phyloP scores from a whole-genome alignment of 2,888 invertebrate genomes.

The Pandemis heparana region DNA sequence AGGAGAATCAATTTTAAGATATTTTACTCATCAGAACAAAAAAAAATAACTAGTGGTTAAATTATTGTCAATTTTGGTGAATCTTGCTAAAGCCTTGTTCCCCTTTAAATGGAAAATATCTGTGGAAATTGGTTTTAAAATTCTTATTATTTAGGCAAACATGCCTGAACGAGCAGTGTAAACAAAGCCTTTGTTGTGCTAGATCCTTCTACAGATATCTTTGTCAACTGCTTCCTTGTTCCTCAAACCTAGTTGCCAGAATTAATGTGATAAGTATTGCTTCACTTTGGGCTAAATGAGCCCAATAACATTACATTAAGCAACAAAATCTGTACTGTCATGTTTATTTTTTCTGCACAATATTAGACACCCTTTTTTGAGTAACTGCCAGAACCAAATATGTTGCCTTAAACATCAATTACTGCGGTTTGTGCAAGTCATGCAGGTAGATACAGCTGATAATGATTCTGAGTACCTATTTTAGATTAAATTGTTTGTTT shows the following conservation, averaged over 20 bases:
- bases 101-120: no score
- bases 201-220: not conserved
- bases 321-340: not conserved
- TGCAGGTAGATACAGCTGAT: not conserved
- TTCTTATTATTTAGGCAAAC: not conserved
- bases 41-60: not conserved
- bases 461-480: not conserved
- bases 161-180: not conserved
- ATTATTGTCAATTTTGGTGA: not conserved
- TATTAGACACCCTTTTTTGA: not conserved
- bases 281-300: not conserved
- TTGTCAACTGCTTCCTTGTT: not conserved
- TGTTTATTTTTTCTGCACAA: not conserved
- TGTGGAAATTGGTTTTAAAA: no score
- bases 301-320: not conserved
- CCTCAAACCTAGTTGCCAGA: not conserved
- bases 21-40: no score
- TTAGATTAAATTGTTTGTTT: not conserved
- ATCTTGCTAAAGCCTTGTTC: no score
- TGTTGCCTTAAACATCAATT: not conserved
- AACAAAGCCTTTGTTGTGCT: not conserved
- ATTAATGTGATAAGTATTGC: not conserved
- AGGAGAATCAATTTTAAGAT: no score
- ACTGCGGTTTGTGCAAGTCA: not conserved
- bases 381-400: constrained; percentile 2